Evolutionary conservation across 2,113 vertebrate species (phyloP), one percentile per base, ranked within the genome.

Genomic region (Cygnus atratus): DNA sequence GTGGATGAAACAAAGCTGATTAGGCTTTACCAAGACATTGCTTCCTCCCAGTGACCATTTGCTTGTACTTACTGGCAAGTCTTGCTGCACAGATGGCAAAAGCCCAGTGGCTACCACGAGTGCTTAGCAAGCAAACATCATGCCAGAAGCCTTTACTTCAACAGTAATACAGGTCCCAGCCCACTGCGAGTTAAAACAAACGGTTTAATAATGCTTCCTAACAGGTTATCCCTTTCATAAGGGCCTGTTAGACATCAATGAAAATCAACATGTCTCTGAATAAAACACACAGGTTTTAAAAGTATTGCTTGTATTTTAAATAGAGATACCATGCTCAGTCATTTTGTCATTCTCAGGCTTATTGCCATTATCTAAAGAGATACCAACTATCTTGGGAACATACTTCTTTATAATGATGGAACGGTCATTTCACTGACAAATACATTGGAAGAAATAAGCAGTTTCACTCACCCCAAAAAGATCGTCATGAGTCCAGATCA

Each of bases 1-100:
- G 4, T 6, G 26, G 50, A 15, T 22, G 65, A 92, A 83, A 73
- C 0, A 1, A 70, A 73, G 83, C 2, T n/a, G 25, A 44, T 59
- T 11, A 50, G 68, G 26, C 25, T 80, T 66, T 80, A 41, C 12
- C 19, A 9, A 63, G 35, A 7, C 7, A 9, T 7, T 24, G 16
- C 19, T 57, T 58, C 58, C 35, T 80, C 5, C 4, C 86, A n/a
- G n/a, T 10, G 33, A 57, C 66, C 66, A 5, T 4, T 29, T 7
- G 21, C 37, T 68, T 5, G 0, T 18, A 7, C 5, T 24, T 46
- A 58, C 39, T 8, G 46, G 11, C 46, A 62, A 74, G 46, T 19
- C 29, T 48, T 55, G 6, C 5, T 10, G 26, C 0, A 0, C 55
- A 46, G 52, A 46, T 57, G 6, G 1, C 24, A 1, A 16, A 5